Evolutionary conservation across 35 echinoderm and acorn worm species (phyloP), one percentile per base, ranked within the genome.

Genomic region (Heliocidaris erythrogramma): DNA sequence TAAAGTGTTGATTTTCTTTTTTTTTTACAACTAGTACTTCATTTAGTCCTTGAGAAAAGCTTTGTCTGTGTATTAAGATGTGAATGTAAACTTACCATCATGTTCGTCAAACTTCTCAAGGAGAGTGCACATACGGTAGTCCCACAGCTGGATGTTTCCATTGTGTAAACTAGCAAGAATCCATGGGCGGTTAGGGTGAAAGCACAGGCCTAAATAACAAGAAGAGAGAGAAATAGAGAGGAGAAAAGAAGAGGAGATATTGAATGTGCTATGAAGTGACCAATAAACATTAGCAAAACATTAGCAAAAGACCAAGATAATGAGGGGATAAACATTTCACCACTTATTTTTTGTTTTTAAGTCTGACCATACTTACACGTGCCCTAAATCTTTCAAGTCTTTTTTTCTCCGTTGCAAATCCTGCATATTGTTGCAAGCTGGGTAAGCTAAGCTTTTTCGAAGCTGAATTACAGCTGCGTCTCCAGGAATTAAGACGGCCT

Each of bases 51-150:
- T 42, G 35, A 42, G 35, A 42, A 42, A 42, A 42, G 35, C 35
- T 42, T 42, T 42, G 35, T 42, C 35, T 3, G 0, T 42, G 35
- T 1, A 42, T 0, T 42, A 42, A 56, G 14, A 56, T 30, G 0
- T 31, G 7, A 4, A 30, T 48, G 48, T 48, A 14, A 5, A 92
- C 96, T 98, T 87, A 98, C 97, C 97, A 95, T 99, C 98, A 85
- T 99, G 98, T 84, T 99, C 98, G 88, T 99, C 98, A 97, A 99
- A 99, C 94, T 99, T 99, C 27, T 99, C 98, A 85, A 99, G 85
- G 47, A 99, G 97, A 13, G 98, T 99, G 30, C 98, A 99, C 98
- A 99, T 99, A 30, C 98, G 94, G 49, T 99, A 99, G 94, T 99
- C 98, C 98, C 98, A 99, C 5, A 99, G 94, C 90, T 99, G 97